These are phyloP conservation scores for Eristalis pertinax DNA, from an alignment of 2,888 invertebrate genomes.

Conservation along the genomic window DNA sequence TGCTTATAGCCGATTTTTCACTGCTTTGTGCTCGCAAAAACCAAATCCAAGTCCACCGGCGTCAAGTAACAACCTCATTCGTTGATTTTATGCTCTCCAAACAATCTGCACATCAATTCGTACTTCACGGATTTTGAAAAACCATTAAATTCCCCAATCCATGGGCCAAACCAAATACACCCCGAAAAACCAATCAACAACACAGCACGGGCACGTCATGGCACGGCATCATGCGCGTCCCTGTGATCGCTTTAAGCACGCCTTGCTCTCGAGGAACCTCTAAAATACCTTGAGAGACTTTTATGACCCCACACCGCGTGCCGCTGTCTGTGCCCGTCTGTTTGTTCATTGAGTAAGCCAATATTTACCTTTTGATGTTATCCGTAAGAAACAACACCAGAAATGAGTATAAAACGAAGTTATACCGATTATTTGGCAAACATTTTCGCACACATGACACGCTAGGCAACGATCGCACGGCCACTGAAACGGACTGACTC, in stretches of 20 bases:
- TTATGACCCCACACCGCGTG: background rate
- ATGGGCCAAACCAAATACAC: background rate
- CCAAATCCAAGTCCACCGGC: background rate
- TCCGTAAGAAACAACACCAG: slow-evolving; percentile 20
- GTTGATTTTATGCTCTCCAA: slow-evolving; percentile 2
- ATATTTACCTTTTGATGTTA: slow-evolving; percentile 57
- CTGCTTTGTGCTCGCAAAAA: background rate
- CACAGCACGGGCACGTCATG: background rate
- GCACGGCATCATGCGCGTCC: too few species aligned
- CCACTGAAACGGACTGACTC: background rate
- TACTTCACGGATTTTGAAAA: background rate
- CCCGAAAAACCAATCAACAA: background rate
- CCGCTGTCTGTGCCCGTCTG: background rate
- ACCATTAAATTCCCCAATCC: slow-evolving; percentile 12
- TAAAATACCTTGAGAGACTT: slow-evolving; percentile 37
- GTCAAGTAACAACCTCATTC: background rate
- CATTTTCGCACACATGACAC: slow-evolving; percentile 31
- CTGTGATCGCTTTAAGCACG: background rate
- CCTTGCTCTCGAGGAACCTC: background rate
- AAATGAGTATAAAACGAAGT: background rate
- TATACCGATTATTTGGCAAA: slow-evolving; percentile 38
- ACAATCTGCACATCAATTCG: background rate
- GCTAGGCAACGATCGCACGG: background rate
- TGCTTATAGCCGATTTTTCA: background rate
- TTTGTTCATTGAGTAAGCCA: slow-evolving; percentile 44